Evolutionary conservation across 2,113 vertebrate species (phyloP).

Genomic region (Spea bombifrons): DNA sequence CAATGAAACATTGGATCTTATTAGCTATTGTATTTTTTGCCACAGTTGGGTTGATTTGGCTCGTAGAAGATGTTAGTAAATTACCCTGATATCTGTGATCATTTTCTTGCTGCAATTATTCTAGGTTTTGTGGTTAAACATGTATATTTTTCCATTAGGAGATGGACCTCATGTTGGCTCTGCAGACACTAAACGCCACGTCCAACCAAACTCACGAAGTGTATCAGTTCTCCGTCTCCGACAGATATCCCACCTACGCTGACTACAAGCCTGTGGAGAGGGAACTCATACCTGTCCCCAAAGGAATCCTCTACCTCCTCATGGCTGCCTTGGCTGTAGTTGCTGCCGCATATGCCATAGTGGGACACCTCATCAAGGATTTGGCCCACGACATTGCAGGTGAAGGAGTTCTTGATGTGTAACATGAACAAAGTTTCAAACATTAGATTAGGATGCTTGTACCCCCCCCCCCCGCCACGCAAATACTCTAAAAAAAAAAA

Average conservation of each 20-base stretch:
- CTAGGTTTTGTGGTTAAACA: no score
- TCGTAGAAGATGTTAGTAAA: no score
- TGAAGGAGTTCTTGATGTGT: slow-evolving; percentile 20
- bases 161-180: slow-evolving; percentile 44
- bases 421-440: no score
- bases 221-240: slow-evolving; percentile 52
- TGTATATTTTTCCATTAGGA: neutral
- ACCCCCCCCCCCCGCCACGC: no score
- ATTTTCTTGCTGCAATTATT: no score
- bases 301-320: slow-evolving; percentile 72
- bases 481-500: no score
- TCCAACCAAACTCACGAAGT: slow-evolving; percentile 35
- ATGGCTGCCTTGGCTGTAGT: slow-evolving; percentile 74
- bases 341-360: slow-evolving; percentile 75
- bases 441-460: no score
- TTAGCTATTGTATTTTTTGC: no score
- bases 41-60: no score
- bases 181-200: slow-evolving; percentile 54
- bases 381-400: slow-evolving; percentile 75
- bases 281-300: slow-evolving; percentile 71
- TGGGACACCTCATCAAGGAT: slow-evolving; percentile 81
- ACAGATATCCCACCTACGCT: slow-evolving; percentile 63
- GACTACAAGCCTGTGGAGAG: slow-evolving; percentile 64
- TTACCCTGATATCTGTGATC: no score
- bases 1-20: no score